Conservation (phyloP, 1,140 invertebrate species). For the Thaumetopoea pityocampa region DNA sequence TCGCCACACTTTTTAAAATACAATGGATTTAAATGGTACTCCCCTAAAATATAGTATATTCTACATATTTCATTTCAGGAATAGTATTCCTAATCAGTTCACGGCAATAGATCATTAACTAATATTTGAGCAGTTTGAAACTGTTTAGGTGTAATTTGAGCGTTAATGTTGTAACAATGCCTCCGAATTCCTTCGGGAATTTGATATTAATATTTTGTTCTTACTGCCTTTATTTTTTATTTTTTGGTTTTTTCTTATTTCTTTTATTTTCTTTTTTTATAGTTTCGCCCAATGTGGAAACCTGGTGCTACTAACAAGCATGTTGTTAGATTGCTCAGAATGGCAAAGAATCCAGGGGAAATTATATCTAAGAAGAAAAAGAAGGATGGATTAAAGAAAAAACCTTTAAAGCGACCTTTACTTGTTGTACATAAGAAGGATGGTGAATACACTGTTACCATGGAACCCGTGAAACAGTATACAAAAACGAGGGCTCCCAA, state of each 20-base stretch:
- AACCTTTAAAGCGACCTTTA: conserved; percentile 50
- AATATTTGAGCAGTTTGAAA: too few species aligned
- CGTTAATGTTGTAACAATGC: too few species aligned
- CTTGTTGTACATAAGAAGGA: conserved; percentile 56
- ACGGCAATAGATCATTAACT: too few species aligned
- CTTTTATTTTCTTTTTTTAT: conserved; percentile 46
- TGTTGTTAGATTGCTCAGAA: conserved; percentile 51
- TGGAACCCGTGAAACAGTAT: conserved; percentile 66
- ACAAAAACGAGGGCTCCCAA: conserved; percentile 47
- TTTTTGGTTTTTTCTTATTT: conserved; percentile 21
- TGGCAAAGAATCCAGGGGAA: conserved; percentile 51
- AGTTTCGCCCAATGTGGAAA: conserved; percentile 58
- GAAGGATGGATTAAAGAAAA: conserved; percentile 44
- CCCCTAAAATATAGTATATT: too few species aligned
- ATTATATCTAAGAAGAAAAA: conserved; percentile 46
- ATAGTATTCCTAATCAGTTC: too few species aligned
- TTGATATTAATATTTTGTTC: conserved; percentile 8
- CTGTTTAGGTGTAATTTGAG: too few species aligned
- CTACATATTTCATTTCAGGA: too few species aligned
- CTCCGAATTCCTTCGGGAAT: too few species aligned
- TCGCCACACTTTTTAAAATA: too few species aligned
- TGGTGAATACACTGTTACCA: conserved; percentile 59
- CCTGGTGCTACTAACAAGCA: conserved; percentile 61
- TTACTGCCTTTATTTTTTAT: conserved; percentile 8
- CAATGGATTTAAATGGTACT: too few species aligned